A percentile compares a stretch with the other conserved stretches of the same genome.
phyloP scores from a whole-genome alignment of 2,113 vertebrate species.

The Ammodytes marinus region DNA sequence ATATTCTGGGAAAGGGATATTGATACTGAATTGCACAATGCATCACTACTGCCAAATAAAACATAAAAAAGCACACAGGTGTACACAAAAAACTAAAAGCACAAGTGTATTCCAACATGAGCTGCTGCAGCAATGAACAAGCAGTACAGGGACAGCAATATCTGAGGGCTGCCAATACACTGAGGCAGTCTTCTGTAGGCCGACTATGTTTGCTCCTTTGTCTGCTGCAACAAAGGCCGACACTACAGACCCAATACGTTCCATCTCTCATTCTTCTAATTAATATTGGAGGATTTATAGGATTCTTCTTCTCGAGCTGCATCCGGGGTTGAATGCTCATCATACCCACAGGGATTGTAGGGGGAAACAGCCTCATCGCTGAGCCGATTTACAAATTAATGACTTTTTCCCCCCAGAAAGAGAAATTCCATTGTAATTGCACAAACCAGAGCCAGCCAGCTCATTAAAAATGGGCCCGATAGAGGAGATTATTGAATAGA shows the following conservation, averaged over 20 bases:
- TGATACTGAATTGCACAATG: background rate
- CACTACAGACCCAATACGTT: constrained; percentile 48
- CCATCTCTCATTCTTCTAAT: constrained; percentile 55
- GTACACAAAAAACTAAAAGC: background rate
- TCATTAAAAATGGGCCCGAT: constrained; percentile 54
- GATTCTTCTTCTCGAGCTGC: constrained; percentile 49
- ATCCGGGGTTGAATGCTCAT: constrained; percentile 49
- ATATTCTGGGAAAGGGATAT: constrained; percentile 17
- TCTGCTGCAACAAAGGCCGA: constrained; percentile 58
- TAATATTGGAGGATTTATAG: constrained; percentile 61
- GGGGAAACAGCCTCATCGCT: constrained; percentile 32
- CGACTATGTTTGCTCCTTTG: constrained; percentile 39
- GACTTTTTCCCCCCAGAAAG: constrained; percentile 50
- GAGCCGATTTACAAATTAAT: constrained; percentile 72
- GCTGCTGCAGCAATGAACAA: constrained; percentile 25
- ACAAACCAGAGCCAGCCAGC: constrained; percentile 19
- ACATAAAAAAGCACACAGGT: background rate
- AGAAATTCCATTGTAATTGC: constrained; percentile 48
- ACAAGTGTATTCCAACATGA: background rate
- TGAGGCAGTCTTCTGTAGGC: constrained; percentile 38
- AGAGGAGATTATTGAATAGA: constrained; percentile 40
- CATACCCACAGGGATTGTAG: constrained; percentile 26
- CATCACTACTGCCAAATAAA: background rate
- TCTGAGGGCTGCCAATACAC: constrained; percentile 15
- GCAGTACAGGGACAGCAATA: constrained; percentile 26